A percentile compares a stretch with the other conserved stretches of the same genome.
phyloP scores from a whole-genome alignment of 2,888 invertebrate genomes.

The Hirtodrosophila cameraria region DNA sequence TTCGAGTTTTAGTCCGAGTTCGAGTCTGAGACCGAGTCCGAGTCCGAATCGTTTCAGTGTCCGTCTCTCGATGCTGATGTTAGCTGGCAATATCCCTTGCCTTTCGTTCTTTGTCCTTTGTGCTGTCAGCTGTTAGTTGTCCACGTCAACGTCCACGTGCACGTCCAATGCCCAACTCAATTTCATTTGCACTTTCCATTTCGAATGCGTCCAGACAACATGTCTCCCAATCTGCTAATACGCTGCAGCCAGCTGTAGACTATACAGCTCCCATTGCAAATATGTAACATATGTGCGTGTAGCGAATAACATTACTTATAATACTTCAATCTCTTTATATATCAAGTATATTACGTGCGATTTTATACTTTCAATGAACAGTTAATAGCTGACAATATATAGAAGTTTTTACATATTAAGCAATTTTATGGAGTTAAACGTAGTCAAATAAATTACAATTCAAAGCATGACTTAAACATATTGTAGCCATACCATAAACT shows the following conservation, averaged over 20 bases:
- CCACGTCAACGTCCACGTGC: conserved; percentile 14
- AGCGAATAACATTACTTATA: background rate
- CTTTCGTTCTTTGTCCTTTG: conserved; percentile 10
- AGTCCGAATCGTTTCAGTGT: conserved; percentile 4
- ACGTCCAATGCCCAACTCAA: conserved; percentile 33
- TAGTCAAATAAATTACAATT: no score
- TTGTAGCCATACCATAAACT: no score
- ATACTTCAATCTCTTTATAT: conserved; percentile 1
- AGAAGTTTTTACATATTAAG: no score
- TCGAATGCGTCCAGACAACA: conserved; percentile 47
- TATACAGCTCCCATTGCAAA: background rate
- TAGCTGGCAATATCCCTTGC: conserved; percentile 13
- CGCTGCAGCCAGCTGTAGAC: conserved; percentile 14
- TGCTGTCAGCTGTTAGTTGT: conserved; percentile 23
- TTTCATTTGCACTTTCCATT: conserved; percentile 64
- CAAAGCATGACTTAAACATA: no score
- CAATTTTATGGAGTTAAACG: no score
- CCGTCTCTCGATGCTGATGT: conserved; percentile 16
- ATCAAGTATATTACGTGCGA: conserved; percentile 16
- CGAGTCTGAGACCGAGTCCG: conserved; percentile 12
- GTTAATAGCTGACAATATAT: no score
- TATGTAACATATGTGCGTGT: conserved; percentile 12
- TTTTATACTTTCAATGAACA: no score
- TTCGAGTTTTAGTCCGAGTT: background rate
- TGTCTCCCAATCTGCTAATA: conserved; percentile 42